These are phyloP conservation scores for Pseudoips prasinana DNA, from an alignment of 2,888 invertebrate genomes.

Conservation along the genomic window DNA sequence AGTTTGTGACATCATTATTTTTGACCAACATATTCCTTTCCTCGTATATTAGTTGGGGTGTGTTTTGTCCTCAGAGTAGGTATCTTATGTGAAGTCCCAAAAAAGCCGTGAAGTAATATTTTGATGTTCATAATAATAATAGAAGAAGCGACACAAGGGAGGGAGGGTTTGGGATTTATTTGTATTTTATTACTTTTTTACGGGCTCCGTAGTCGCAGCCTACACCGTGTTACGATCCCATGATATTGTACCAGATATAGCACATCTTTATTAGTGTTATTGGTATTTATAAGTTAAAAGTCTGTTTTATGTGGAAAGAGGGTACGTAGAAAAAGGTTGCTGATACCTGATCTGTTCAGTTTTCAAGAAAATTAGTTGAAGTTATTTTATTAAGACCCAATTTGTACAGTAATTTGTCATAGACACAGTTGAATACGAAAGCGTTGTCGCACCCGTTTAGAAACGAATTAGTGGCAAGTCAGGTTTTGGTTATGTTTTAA, in stretches of 20 bases:
- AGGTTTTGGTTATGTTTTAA: too few species aligned
- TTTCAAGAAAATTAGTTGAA: too few species aligned
- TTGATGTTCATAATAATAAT: conserved; percentile 75
- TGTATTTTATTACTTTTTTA: conserved; percentile 79
- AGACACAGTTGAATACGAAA: too few species aligned
- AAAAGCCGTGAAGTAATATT: conserved; percentile 59
- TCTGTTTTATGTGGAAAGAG: conserved; percentile 7
- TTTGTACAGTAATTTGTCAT: too few species aligned
- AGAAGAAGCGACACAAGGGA: conserved; percentile 59
- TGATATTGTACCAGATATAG: conserved; percentile 41
- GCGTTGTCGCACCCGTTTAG: too few species aligned
- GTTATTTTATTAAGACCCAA: too few species aligned
- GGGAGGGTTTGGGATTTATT: conserved; percentile 69
- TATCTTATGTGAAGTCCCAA: conserved; percentile 5
- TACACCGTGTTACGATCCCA: conserved; percentile 54
- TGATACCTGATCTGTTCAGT: too few species aligned
- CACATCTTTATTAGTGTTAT: conserved; percentile 43
- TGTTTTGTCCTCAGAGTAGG: too few species aligned
- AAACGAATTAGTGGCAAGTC: too few species aligned
- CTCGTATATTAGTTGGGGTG: conserved; percentile 5
- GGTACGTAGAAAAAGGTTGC: too few species aligned
- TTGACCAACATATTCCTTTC: conserved; percentile 33
- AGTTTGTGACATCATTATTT: conserved; percentile 43
- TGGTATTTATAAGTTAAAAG: conserved; percentile 38
- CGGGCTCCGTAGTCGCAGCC: conserved; percentile 56